Conservation (phyloP, 2,888 invertebrate genomes). For the Ryuthela nishihirai region DNA sequence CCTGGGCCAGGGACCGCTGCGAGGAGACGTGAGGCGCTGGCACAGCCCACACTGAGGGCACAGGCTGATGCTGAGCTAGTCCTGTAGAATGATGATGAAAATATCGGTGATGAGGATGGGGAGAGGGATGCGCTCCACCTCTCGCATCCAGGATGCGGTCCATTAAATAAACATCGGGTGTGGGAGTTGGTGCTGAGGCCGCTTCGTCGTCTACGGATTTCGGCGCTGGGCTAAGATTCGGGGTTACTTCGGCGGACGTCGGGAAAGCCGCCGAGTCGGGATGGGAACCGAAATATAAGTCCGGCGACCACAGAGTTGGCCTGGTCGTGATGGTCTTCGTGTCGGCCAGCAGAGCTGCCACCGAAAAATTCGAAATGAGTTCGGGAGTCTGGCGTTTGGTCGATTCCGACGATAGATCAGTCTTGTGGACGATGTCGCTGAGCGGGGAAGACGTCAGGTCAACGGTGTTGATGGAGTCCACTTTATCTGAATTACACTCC, state of each 20-base stretch:
- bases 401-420: not conserved
- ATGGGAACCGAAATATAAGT: conserved; percentile 7
- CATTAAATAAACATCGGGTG: conserved; percentile 22
- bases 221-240: conserved; percentile 2
- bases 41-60: conserved; percentile 18
- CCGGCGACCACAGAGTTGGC: conserved; percentile 20
- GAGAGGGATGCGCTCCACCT: not conserved
- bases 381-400: conserved; percentile 22
- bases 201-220: conserved; percentile 6
- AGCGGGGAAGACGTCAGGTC: not conserved
- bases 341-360: conserved; percentile 23
- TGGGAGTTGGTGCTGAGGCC: conserved; percentile 4
- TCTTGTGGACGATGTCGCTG: not conserved
- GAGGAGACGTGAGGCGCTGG: not conserved
- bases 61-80: conserved; percentile 11
- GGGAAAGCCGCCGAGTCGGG: conserved; percentile 1
- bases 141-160: conserved; percentile 19
- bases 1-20: conserved; percentile 16
- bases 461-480: conserved; percentile 5
- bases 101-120: conserved; percentile 7
- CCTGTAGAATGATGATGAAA: conserved; percentile 9
- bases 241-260: not conserved
- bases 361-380: conserved; percentile 28
- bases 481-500: no score
- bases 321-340: conserved; percentile 16